Percentiles rank a stretch among this genome's conserved stretches.
These are phyloP conservation scores for Orthosia incerta DNA, from an alignment of 2,888 invertebrate genomes.

Conservation along the genomic window DNA sequence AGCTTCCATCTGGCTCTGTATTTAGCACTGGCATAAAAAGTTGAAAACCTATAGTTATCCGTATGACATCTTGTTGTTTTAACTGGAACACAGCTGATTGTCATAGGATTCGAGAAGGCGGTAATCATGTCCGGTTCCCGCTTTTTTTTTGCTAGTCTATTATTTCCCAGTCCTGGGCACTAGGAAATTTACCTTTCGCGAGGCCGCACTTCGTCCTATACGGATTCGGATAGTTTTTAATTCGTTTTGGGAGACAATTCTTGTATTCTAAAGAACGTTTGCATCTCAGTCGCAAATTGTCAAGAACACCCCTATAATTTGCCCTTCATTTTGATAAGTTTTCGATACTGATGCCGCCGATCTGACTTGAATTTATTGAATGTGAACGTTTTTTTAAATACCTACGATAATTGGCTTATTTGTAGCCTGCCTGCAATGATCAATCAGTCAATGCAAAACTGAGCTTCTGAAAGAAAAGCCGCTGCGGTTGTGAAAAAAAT, in stretches of 20 bases:
- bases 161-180: not conserved
- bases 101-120: not conserved
- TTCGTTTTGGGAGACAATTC: not conserved
- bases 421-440: not conserved
- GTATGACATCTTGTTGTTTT: not conserved
- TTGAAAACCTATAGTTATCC: not conserved
- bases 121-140: not conserved
- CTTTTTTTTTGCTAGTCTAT: not conserved
- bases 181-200: no score
- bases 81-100: not conserved
- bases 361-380: not conserved
- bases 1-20: conserved; percentile 1
- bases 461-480: not conserved
- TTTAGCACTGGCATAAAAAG: not conserved
- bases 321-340: not conserved
- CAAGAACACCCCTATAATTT: not conserved
- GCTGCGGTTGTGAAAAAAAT: not conserved
- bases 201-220: no score
- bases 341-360: not conserved
- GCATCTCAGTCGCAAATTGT: not conserved
- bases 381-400: no score
- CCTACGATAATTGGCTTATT: not conserved
- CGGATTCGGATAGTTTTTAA: not conserved
- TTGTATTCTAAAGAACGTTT: not conserved
- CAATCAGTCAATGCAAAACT: not conserved